These are phyloP conservation scores for Drosophila nigromelanica DNA, from an alignment of 1,140 invertebrate species.

Conservation along the genomic window DNA sequence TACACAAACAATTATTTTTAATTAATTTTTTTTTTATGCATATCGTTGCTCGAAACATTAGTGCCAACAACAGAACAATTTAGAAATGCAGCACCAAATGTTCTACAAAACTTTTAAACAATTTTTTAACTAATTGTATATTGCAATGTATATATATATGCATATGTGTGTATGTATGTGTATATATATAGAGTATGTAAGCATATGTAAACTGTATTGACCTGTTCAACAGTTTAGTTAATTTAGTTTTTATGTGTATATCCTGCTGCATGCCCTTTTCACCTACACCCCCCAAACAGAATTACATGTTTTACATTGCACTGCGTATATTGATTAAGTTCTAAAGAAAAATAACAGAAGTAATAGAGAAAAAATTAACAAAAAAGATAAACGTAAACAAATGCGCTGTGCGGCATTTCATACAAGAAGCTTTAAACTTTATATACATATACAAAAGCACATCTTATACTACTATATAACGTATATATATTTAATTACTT, in stretches of 20 bases:
- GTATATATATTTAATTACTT: constrained; percentile 24
- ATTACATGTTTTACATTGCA: constrained; percentile 31
- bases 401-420: constrained; percentile 49
- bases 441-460: constrained; percentile 36
- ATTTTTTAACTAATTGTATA: constrained; percentile 53
- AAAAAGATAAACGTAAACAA: constrained; percentile 13
- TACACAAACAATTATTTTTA: constrained; percentile 43
- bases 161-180: background rate
- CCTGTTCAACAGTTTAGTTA: constrained; percentile 22
- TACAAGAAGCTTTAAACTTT: constrained; percentile 52
- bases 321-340: constrained; percentile 21
- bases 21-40: constrained; percentile 19
- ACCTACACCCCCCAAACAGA: constrained; percentile 16
- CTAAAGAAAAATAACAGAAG: constrained; percentile 9
- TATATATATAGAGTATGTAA: constrained; percentile 20
- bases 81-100: constrained; percentile 31
- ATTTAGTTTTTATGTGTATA: constrained; percentile 26
- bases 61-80: constrained; percentile 60
- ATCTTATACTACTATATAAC: constrained; percentile 5
- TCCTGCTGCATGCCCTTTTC: background rate
- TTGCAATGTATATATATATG: constrained; percentile 37
- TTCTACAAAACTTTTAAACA: constrained; percentile 21
- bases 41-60: constrained; percentile 44
- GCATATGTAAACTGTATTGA: constrained; percentile 35
- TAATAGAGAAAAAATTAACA: constrained; percentile 8